phyloP scores from a whole-genome alignment of 2,797 vertebrate species.

The Ibycter americanus region DNA sequence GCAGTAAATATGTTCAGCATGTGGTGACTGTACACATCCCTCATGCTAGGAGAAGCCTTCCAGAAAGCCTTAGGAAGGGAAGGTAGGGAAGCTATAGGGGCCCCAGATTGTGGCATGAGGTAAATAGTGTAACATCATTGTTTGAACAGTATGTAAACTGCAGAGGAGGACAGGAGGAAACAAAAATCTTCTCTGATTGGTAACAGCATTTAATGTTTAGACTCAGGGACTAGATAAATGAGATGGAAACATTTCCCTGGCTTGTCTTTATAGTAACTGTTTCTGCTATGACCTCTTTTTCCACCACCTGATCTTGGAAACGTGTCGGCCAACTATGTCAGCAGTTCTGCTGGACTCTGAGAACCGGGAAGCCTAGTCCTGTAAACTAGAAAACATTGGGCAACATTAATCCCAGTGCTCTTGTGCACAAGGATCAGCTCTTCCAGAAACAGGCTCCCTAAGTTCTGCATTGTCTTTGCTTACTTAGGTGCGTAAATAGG shows the following conservation, averaged over 20 bases:
- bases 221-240: neutral
- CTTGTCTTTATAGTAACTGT: neutral
- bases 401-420: neutral
- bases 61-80: neutral
- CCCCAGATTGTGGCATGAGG: neutral
- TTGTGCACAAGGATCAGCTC: neutral
- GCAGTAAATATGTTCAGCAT: neutral
- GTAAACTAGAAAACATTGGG: neutral
- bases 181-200: neutral
- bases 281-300: neutral
- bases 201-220: neutral
- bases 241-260: neutral
- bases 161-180: neutral
- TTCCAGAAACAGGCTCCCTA: neutral
- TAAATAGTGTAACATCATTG: neutral
- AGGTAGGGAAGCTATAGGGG: neutral
- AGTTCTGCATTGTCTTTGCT: neutral
- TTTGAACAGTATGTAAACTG: neutral
- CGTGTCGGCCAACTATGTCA: neutral
- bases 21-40: neutral
- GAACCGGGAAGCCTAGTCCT: neutral
- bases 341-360: neutral
- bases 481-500: neutral
- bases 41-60: neutral
- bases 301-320: neutral